Base-by-base conservation (phyloP, 2,113 vertebrate genomes). In the Saccopteryx leptura region DNA sequence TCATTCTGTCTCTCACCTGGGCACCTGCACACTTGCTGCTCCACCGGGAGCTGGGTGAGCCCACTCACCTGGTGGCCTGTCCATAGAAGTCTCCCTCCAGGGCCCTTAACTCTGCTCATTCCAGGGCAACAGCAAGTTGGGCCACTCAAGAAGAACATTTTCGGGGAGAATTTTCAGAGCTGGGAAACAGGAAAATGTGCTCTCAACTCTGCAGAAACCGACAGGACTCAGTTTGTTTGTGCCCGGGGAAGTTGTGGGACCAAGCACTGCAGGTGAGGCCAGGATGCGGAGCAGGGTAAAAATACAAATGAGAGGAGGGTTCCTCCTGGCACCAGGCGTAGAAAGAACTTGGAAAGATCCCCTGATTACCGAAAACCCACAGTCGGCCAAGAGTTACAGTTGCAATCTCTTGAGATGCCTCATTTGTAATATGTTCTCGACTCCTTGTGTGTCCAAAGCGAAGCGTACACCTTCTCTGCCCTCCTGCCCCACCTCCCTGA, bases 251-350 rank as follows among this genome's bases (percentile, higher is more conserved):
- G 31, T 2, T 63, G 39, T 46, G 12, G 33, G 19, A 58, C 2
- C 6, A 0, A 17, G 58, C 10, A 11, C 28, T 31, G 28, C 28
- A 63, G 65, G 54, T 85, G 46, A 56, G 72, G 33, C 21, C 2
- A 0, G 15, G 8, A 85, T 46, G 50, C 3, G 0, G 10, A 65
- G 3, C 1, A 5, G n/a, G 33, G 14, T 13, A 33, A 46, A n/a
- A 12, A n/a, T 54, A 78, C 48, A 72, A 75, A 58, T 61, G 31
- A 74, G 19, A 26, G 14, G 54, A 19, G 13, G 21, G 19, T 9
- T 86, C 54, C 78, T 91, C 54, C 12, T 69, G 61, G 54, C 39
- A 66, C 24, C 52, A 52, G 39, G 58, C 31, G 14, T 71, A 68
- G 17, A 56, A 48, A 74, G 71, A 79, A 58, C 18, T 26, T 63